Evolutionary conservation across 2,797 vertebrate genomes (phyloP), one percentile per base, ranked within the genome.

Genomic region (Sebastes oblongus): DNA sequence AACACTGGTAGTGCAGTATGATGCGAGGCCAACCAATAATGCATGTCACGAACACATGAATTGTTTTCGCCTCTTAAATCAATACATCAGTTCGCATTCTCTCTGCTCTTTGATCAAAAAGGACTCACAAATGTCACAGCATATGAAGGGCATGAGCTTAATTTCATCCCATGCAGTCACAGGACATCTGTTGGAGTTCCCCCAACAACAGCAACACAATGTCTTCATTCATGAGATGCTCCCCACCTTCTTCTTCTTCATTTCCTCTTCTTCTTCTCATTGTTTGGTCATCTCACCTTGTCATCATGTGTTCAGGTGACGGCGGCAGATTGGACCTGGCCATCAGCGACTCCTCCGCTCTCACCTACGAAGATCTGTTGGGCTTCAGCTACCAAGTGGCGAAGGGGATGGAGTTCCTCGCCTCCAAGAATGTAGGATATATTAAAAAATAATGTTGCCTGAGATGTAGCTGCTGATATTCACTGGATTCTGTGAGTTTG

Each of bases 311-410:
- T 91, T 61, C 86, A 99, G 98, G 94, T 89, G 96, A 95, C 0
- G 95, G 95, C 0, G 95, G 95, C 88, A 95, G 95, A 74, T 89
- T 95, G 76, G 97, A 96, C 32, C 92, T 95, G 11, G 91, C 96
- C 84, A 97, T 99, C 90, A 97, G 97, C 0, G 97, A 99, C 82
- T 98, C 97, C 25, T 92, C 98, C 0, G 85, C 95, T 54, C 97
- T 99, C 75, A 99, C 97, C 93, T 96, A 97, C 66, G 95, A 95
- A 1, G 98, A 99, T 84, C 96, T 99, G 6, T 93, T 99, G 90
- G 97, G 98, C 78, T 97, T 99, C 94, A 98, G 98, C 92, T 99
- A 97, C 93, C 98, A 99, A 85, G 98, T 99, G 92, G 98, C 98
- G 18, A 97, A 98, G 27, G 98, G 98, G 86, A 99, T 99, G 98